These are phyloP conservation scores for Bombylius discolor DNA, from an alignment of 2,888 invertebrate genomes.

Conservation along the genomic window DNA sequence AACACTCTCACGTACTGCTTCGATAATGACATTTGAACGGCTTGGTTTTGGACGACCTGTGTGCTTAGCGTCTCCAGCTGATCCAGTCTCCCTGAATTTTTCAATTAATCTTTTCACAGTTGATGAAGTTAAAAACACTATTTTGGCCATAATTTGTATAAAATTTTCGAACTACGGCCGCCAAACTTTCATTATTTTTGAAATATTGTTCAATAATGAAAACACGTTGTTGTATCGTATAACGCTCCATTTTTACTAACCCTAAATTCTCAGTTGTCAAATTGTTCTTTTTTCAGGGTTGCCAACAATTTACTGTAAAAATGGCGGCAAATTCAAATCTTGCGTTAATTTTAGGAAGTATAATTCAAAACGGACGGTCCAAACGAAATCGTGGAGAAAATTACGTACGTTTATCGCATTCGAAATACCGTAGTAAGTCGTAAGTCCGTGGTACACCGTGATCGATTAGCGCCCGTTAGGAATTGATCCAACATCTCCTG, in stretches of 20 bases:
- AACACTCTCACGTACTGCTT: background rate
- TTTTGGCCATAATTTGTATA: background rate
- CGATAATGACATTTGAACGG: background rate
- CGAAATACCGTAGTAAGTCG: too few species aligned
- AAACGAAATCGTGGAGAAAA: too few species aligned
- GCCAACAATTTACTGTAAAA: background rate
- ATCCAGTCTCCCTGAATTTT: conserved; percentile 8
- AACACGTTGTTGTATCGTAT: conserved; percentile 3
- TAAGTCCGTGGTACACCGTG: too few species aligned
- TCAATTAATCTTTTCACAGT: conserved; percentile 2
- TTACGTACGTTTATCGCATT: too few species aligned
- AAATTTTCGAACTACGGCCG: background rate
- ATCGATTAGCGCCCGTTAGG: too few species aligned
- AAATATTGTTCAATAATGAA: background rate
- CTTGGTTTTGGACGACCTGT: conserved; percentile 1
- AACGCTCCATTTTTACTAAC: conserved; percentile 11
- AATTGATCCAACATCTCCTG: too few species aligned
- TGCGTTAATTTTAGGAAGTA: background rate
- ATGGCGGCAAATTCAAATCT: background rate
- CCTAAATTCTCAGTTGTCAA: conserved; percentile 8
- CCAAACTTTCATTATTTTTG: conserved; percentile 1
- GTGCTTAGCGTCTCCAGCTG: conserved; percentile 3
- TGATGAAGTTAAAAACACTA: background rate
- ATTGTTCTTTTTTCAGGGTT: conserved; percentile 1
- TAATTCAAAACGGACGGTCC: too few species aligned